phyloP scores from a whole-genome alignment of 2,113 vertebrate species.

The Aegypius monachus region DNA sequence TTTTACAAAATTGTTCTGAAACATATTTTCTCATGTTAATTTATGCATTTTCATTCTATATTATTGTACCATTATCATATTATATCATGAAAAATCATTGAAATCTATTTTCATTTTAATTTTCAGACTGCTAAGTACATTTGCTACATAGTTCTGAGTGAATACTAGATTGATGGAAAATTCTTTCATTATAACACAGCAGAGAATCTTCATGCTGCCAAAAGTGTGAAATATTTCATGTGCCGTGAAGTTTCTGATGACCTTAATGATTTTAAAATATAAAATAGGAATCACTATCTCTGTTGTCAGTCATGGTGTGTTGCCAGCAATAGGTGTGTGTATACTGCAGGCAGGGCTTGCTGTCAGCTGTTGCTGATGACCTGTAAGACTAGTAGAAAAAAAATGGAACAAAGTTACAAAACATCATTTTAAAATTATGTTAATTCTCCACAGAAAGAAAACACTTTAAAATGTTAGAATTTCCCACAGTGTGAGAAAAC shows the following conservation, averaged over 20 bases:
- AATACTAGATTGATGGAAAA: neutral
- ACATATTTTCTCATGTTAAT: neutral
- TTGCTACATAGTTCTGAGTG: neutral
- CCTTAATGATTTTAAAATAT: neutral
- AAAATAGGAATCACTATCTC: neutral
- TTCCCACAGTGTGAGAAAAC: neutral
- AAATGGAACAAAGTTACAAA: neutral
- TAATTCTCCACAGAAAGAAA: neutral
- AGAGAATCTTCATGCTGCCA: neutral
- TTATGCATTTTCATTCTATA: neutral
- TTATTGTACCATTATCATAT: neutral
- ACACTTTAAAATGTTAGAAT: neutral
- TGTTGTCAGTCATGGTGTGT: neutral
- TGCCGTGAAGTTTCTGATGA: neutral
- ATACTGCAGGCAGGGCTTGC: neutral
- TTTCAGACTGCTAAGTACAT: neutral
- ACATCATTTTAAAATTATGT: neutral
- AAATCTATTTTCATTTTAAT: constrained; percentile 22
- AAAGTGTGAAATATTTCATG: neutral
- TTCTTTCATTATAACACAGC: neutral
- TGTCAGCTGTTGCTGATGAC: neutral
- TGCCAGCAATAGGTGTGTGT: neutral
- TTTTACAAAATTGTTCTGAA: neutral
- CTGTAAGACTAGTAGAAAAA: neutral
- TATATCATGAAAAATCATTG: neutral